Evolutionary conservation across 2,888 invertebrate species (phyloP), one percentile per base, ranked within the genome.

Genomic region (Thecophora atra): DNA sequence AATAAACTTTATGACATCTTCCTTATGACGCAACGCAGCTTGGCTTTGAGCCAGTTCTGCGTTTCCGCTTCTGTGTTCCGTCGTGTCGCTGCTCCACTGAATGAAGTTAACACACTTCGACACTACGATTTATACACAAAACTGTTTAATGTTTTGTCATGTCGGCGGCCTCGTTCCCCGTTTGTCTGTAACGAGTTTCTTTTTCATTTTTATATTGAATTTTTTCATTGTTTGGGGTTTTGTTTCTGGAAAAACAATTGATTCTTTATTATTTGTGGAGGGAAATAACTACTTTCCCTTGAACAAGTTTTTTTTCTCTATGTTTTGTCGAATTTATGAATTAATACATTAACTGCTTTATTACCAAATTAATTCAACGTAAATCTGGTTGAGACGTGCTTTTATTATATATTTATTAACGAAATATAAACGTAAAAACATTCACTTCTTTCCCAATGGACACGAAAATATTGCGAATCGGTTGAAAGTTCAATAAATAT

Each of bases 401-500:
- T n/a, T n/a, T n/a, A n/a, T n/a, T n/a, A n/a, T n/a, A n/a, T n/a
- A n/a, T n/a, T n/a, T n/a, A n/a, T n/a, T n/a, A n/a, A n/a, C n/a
- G n/a, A n/a, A n/a, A n/a, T n/a, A n/a, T 37, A 37, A 2, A 8
- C 11, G 6, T 37, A 37, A 0, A 37, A 1, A 37, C 6, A 37
- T 37, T 37, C 3, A 15, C 3, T 19, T 52, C 17, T 6, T 52
- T 52, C n/a, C 21, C 21, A 52, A 19, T 47, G 11, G 47, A 47
- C 15, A 13, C 47, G n/a, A 52, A 52, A 19, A 3, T 52, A 11
- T 1, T 37, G 37, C 37, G 3, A 37, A 37, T 8, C 11, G 7
- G 37, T 37, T 37, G 72, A 67, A 75, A 79, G 30, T 76, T 74
- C 69, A 77, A 63, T 54, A 71, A 24, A 21, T 21, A n/a, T 24